Evolutionary conservation across 2,113 vertebrate genomes (phyloP).

Genomic region (Rhea pennata): DNA sequence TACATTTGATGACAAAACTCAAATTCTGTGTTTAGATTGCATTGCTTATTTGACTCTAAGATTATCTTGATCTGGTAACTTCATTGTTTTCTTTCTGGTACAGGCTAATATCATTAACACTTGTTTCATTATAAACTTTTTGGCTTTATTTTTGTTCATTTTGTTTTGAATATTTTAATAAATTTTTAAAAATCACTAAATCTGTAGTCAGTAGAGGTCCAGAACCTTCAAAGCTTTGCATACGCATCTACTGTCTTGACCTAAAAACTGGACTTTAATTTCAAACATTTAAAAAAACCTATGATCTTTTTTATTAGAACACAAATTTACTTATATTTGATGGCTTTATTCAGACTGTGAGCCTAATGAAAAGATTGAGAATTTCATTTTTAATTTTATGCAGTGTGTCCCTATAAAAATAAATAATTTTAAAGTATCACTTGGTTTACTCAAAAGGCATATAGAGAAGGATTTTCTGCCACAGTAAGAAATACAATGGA

Average conservation of each 20-base stretch:
- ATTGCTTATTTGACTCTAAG: not conserved
- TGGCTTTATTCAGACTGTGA: not conserved
- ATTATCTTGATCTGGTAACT: not conserved
- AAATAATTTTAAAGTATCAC: not conserved
- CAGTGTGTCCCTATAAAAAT: not conserved
- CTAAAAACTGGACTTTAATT: no score
- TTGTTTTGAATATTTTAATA: no score
- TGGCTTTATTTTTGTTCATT: no score
- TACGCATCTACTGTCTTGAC: no score
- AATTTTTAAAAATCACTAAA: no score
- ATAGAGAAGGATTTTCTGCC: not conserved
- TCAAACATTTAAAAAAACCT: not conserved
- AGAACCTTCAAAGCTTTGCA: no score
- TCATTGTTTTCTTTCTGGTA: not conserved
- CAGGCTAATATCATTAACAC: not conserved
- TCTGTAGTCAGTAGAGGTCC: no score
- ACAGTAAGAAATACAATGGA: not conserved
- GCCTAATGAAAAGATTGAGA: not conserved
- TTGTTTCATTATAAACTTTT: not conserved
- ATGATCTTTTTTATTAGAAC: not conserved
- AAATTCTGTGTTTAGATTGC: no score
- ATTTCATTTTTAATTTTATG: not conserved
- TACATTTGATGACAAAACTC: no score
- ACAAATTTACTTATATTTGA: not conserved
- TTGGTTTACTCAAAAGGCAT: not conserved